Conservation (phyloP, 2,113 vertebrate species). For the Puma concolor region DNA sequence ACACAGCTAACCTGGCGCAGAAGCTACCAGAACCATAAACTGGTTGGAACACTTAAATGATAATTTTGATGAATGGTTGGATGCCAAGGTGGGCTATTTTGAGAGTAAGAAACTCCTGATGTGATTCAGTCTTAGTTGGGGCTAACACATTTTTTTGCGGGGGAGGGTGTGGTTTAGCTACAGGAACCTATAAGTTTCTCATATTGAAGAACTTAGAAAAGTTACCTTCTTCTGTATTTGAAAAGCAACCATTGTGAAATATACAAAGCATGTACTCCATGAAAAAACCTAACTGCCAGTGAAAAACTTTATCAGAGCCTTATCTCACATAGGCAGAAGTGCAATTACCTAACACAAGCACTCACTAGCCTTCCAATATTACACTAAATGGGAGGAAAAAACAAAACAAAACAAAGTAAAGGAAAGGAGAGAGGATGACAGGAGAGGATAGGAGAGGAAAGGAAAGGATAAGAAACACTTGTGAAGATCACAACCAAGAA, state of each 20-base stretch:
- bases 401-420: background rate
- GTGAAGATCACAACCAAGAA: background rate
- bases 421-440: too few species aligned
- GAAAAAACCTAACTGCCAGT: background rate
- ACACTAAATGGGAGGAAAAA: background rate
- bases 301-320: background rate
- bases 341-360: background rate
- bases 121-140: background rate
- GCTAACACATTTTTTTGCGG: rapidly evolving
- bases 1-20: background rate
- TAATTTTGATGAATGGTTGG: background rate
- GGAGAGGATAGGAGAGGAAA: background rate
- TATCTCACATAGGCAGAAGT: background rate
- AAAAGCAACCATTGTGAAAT: background rate
- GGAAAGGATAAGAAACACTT: background rate
- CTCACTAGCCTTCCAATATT: background rate
- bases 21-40: background rate
- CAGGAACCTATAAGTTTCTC: background rate
- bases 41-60: background rate
- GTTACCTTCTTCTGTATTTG: background rate
- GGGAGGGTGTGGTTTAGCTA: background rate
- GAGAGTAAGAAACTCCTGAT: background rate
- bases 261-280: background rate
- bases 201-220: background rate
- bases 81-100: background rate